Evolutionary conservation across 35 echinoderm and acorn worm genomes (phyloP).

Genomic region (Holothuria glaberrima): DNA sequence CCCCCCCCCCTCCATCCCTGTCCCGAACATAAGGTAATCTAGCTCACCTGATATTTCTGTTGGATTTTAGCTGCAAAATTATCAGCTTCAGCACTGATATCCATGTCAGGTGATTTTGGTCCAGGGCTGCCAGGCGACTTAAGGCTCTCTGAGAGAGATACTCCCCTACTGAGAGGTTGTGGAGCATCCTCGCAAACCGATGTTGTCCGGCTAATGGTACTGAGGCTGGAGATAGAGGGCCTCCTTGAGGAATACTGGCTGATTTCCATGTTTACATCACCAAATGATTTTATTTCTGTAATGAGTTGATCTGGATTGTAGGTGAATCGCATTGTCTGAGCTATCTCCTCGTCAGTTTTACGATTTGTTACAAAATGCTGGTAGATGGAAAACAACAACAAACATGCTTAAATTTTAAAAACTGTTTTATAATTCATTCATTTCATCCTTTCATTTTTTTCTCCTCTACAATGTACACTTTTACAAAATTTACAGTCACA

Average conservation of each 20-base stretch:
- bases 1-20: too few species aligned
- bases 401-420: too few species aligned
- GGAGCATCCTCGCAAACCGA: constrained; percentile 31
- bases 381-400: background rate
- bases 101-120: constrained; percentile 35
- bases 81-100: constrained; percentile 34
- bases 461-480: too few species aligned
- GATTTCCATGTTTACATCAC: background rate
- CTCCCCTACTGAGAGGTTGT: constrained; percentile 7
- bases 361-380: constrained; percentile 50
- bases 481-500: too few species aligned
- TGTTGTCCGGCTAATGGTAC: constrained; percentile 29
- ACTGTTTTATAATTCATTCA: too few species aligned
- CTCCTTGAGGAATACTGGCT: constrained; percentile 19
- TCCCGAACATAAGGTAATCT: too few species aligned
- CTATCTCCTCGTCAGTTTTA: constrained; percentile 47
- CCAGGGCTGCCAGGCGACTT: constrained; percentile 38
- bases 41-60: constrained; percentile 1
- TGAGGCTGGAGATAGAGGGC: constrained; percentile 38
- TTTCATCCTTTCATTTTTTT: too few species aligned
- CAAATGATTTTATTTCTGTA: constrained; percentile 30
- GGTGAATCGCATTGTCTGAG: constrained; percentile 49
- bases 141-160: constrained; percentile 29
- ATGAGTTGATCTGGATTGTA: constrained; percentile 46
- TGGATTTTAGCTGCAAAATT: constrained; percentile 45